These are phyloP conservation scores for Campodea augens DNA, from an alignment of 1,140 invertebrate species.

Conservation along the genomic window DNA sequence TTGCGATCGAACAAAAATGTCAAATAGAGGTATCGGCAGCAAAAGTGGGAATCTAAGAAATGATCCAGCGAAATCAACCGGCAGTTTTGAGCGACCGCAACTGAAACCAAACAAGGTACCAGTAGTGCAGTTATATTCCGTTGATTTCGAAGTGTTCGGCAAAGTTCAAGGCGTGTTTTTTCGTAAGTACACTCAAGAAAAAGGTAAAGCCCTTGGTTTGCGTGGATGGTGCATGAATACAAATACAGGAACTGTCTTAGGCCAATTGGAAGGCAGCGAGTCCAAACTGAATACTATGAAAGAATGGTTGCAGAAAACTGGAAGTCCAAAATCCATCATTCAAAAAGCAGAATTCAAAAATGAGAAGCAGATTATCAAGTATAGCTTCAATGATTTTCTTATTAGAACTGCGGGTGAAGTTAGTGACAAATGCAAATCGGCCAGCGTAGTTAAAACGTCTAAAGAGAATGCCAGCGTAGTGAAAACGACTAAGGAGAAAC, in stretches of 20 bases:
- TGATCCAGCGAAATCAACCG: too few relatives aligned
- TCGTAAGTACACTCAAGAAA: constrained; percentile 39
- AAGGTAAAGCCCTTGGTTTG: constrained; percentile 39
- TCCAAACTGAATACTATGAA: constrained; percentile 24
- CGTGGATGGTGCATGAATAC: constrained; percentile 64
- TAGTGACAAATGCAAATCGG: too few relatives aligned
- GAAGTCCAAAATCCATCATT: constrained; percentile 45
- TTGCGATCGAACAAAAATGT: too few relatives aligned
- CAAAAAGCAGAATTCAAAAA: constrained; percentile 43
- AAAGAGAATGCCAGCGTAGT: too few relatives aligned
- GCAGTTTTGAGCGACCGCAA: too few relatives aligned
- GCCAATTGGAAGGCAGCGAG: constrained; percentile 38
- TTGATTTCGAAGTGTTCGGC: neutral
- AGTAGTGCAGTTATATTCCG: neutral
- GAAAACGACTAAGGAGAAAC: too few relatives aligned
- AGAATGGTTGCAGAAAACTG: constrained; percentile 39
- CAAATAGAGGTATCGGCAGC: too few relatives aligned
- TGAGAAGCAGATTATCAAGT: constrained; percentile 21
- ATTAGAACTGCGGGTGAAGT: too few relatives aligned
- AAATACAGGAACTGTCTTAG: constrained; percentile 41
- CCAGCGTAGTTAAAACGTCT: too few relatives aligned
- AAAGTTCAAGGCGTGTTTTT: neutral
- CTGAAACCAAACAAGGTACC: too few relatives aligned
- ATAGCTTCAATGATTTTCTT: constrained; percentile 15
- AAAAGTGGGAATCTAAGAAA: too few relatives aligned